Percentiles rank a stretch among this genome's conserved stretches.
phyloP scores from a whole-genome alignment of 2,888 invertebrate species.

The Mycalesis mineus region DNA sequence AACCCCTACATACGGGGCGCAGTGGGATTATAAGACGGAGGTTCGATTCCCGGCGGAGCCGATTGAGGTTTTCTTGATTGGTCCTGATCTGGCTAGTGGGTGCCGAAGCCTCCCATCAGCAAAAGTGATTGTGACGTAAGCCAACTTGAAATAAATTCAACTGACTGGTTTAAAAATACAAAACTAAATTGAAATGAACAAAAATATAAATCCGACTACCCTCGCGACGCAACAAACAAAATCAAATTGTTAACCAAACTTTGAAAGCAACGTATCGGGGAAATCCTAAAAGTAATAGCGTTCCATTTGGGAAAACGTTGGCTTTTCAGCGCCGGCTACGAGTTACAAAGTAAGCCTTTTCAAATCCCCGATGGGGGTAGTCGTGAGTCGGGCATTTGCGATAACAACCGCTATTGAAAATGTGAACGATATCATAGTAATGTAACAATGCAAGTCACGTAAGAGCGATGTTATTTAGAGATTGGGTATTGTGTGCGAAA shows the following conservation, averaged over 20 bases:
- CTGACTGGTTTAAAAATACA: too few species aligned
- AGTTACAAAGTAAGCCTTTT: conserved; percentile 19
- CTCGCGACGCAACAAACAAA: neutral
- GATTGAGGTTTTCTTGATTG: too few species aligned
- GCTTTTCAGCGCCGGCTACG: conserved; percentile 4
- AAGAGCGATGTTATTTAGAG: neutral
- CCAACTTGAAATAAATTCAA: too few species aligned
- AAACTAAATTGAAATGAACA: too few species aligned
- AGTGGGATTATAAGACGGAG: too few species aligned
- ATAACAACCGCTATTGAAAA: conserved; percentile 18
- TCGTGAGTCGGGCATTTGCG: conserved; percentile 12
- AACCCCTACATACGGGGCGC: too few species aligned
- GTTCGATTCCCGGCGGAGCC: too few species aligned
- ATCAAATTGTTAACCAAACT: neutral
- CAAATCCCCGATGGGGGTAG: conserved; percentile 18
- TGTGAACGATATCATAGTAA: conserved; percentile 4
- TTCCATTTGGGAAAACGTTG: conserved; percentile 17
- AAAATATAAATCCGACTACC: too few species aligned
- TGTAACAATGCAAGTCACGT: conserved; percentile 11
- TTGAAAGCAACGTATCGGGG: neutral
- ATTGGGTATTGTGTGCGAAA: conserved; percentile 7
- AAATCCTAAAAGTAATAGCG: conserved; percentile 10
- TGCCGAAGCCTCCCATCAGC: too few species aligned
- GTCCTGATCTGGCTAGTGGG: too few species aligned
- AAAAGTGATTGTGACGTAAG: too few species aligned